phyloP scores from a whole-genome alignment of 2,113 vertebrate genomes.

The Pteropus alecto region DNA sequence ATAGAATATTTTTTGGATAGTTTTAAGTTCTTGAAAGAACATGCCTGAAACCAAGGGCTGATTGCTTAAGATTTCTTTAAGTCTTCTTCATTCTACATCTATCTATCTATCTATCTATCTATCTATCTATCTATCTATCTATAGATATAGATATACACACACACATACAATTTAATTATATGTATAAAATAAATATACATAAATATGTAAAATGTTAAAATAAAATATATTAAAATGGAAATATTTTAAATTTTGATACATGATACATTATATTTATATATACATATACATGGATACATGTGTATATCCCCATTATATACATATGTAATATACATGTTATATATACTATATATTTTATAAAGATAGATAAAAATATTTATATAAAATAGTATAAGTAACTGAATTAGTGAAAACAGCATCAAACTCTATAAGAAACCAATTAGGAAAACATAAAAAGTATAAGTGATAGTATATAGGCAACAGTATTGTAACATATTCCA shows the following conservation, averaged over 20 bases:
- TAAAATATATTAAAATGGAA: too few species aligned
- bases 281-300: too few species aligned
- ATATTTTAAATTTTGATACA: too few species aligned
- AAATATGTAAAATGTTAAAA: too few species aligned
- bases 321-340: background rate
- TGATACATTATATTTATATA: too few species aligned
- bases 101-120: background rate
- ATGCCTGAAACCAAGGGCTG: background rate
- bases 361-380: background rate
- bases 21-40: conserved; percentile 26
- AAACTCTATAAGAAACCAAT: background rate
- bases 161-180: background rate
- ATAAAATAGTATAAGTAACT: conserved; percentile 20
- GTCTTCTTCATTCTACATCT: background rate
- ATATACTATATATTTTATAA: background rate
- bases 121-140: too few species aligned
- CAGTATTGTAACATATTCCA: background rate
- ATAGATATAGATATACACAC: background rate
- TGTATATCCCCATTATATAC: background rate
- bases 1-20: background rate
- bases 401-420: conserved; percentile 18
- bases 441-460: background rate
- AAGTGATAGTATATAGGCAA: background rate
- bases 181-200: too few species aligned
- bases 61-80: conserved; percentile 25